phyloP scores from a whole-genome alignment of 2,888 invertebrate genomes.

The Sinopyrophorus schimmeli region DNA sequence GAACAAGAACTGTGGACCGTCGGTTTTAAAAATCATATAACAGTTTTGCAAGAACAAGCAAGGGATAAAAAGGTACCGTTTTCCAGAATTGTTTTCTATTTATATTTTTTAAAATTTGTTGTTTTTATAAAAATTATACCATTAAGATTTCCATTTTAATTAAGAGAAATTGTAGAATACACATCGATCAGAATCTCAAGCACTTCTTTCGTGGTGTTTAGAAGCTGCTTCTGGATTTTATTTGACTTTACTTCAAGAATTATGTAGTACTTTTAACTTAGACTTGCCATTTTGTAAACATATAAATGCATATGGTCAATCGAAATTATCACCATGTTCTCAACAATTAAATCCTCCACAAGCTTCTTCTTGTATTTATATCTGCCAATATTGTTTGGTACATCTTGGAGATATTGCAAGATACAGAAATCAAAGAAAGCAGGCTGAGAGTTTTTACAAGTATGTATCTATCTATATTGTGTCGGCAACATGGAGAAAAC shows the following conservation, averaged over 20 bases:
- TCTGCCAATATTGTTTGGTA: slow-evolving; percentile 86
- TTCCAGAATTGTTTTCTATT: too few relatives aligned
- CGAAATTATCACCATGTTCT: slow-evolving; percentile 37
- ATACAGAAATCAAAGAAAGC: slow-evolving; percentile 77
- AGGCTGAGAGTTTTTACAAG: slow-evolving; percentile 84
- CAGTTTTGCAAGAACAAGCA: slow-evolving; percentile 72
- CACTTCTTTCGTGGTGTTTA: slow-evolving; percentile 77
- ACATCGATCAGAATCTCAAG: slow-evolving; percentile 74
- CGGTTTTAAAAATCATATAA: slow-evolving; percentile 87
- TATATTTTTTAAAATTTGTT: too few relatives aligned
- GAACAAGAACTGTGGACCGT: slow-evolving; percentile 89
- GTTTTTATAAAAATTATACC: background rate
- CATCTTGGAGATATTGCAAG: slow-evolving; percentile 87
- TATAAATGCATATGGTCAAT: slow-evolving; percentile 50
- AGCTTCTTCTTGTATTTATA: slow-evolving; percentile 77
- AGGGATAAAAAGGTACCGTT: slow-evolving; percentile 75
- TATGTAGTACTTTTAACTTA: slow-evolving; percentile 78
- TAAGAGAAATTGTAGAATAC: slow-evolving; percentile 61
- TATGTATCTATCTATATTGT: slow-evolving; percentile 45
- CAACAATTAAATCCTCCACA: slow-evolving; percentile 57
- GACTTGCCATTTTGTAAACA: slow-evolving; percentile 74
- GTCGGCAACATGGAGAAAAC: background rate
- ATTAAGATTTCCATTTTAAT: background rate
- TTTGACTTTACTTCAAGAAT: slow-evolving; percentile 76
- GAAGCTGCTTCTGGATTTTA: slow-evolving; percentile 88